phyloP scores from a whole-genome alignment of 2,888 invertebrate species.

The Busseola fusca region DNA sequence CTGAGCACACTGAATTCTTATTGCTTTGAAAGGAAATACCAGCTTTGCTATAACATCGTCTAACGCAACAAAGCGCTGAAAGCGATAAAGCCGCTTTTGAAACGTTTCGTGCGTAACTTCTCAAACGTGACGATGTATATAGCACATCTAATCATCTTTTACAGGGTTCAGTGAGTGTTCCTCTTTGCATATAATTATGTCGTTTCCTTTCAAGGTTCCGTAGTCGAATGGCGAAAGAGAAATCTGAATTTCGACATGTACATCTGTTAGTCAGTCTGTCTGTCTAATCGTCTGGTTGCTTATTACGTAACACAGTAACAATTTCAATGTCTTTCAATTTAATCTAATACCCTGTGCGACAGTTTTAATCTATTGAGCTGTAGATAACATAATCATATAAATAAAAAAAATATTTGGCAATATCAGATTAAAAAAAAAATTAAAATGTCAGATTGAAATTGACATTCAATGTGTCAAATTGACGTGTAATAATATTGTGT shows the following conservation, averaged over 20 bases:
- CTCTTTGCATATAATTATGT: neutral
- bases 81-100: neutral
- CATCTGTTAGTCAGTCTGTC: no score
- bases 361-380: no score
- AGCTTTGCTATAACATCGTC: neutral
- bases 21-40: conserved; percentile 15
- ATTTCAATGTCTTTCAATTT: no score
- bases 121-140: neutral
- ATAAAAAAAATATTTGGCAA: no score
- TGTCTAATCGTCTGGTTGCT: neutral
- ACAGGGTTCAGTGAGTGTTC: neutral
- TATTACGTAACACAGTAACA: neutral
- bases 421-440: no score
- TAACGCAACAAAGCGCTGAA: conserved; percentile 19
- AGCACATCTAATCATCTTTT: neutral
- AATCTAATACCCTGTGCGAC: no score
- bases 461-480: no score
- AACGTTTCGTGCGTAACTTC: conserved; percentile 3
- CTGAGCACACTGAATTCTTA: conserved; percentile 11
- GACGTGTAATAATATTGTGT: no score
- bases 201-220: neutral
- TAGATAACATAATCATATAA: no score
- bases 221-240: neutral
- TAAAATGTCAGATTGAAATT: no score
- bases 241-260: neutral